Conservation (phyloP, 1,140 invertebrate genomes). For the Hyles vespertilio region DNA sequence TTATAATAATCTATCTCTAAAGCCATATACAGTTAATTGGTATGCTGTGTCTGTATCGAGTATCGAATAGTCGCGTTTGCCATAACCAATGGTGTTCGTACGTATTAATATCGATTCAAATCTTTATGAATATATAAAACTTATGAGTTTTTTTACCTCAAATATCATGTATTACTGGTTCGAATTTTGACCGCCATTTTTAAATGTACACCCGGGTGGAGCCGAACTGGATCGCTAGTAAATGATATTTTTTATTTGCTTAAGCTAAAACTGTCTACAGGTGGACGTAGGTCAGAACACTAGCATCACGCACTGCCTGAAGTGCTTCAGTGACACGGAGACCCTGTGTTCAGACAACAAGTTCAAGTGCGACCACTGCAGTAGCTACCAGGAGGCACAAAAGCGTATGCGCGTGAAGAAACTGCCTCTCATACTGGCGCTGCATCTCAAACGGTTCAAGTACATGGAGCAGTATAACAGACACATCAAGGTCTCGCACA, state of each 20-base stretch:
- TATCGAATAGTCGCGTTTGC: too few species aligned
- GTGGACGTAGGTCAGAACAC: slow-evolving; percentile 99
- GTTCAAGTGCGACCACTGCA: slow-evolving; percentile 99
- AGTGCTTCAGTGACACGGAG: slow-evolving; percentile 98
- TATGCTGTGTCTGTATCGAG: too few species aligned
- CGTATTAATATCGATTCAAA: too few species aligned
- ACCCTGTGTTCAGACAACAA: slow-evolving; percentile 99
- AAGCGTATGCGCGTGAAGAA: slow-evolving; percentile 99
- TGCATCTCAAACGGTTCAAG: slow-evolving; percentile 99
- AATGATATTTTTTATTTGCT: not conserved
- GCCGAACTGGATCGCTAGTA: not conserved
- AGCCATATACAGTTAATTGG: too few species aligned
- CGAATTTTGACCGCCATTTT: too few species aligned
- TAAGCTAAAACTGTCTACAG: slow-evolving; percentile 73
- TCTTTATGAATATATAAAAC: too few species aligned
- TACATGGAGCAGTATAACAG: slow-evolving; percentile 99
- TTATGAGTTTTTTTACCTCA: too few species aligned
- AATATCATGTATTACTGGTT: too few species aligned
- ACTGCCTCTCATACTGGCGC: slow-evolving; percentile 96
- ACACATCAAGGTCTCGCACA: slow-evolving; percentile 98
- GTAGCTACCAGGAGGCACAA: slow-evolving; percentile 98
- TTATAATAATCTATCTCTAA: too few species aligned
- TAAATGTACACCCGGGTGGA: too few species aligned
- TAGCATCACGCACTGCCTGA: slow-evolving; percentile 98
- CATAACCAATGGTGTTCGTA: too few species aligned